phyloP scores from a whole-genome alignment of 2,888 invertebrate genomes.

The Drosophila nr. medialis region DNA sequence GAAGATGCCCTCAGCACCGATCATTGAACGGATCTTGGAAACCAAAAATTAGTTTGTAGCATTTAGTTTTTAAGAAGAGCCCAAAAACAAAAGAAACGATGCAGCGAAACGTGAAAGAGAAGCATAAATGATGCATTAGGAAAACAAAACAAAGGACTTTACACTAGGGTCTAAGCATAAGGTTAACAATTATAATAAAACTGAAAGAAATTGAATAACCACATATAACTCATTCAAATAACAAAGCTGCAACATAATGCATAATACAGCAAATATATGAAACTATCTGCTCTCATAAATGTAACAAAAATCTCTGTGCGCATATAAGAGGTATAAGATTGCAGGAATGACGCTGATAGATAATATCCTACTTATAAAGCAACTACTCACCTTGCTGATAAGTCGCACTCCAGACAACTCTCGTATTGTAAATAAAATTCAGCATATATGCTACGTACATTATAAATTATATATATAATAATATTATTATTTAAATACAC shows the following conservation, averaged over 20 bases:
- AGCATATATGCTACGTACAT: conserved; percentile 29
- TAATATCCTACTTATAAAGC: conserved; percentile 24
- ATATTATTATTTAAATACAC: conserved; percentile 33
- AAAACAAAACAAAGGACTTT: conserved; percentile 75
- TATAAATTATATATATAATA: conserved; percentile 18
- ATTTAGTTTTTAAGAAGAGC: conserved; percentile 48
- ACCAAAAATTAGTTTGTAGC: conserved; percentile 71
- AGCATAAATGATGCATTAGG: conserved; percentile 37
- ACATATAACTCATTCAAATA: conserved; percentile 41
- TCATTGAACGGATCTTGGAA: conserved; percentile 74
- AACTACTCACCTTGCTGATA: conserved; percentile 43
- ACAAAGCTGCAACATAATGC: conserved; percentile 20
- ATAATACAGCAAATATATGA: not conserved
- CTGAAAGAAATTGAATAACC: conserved; percentile 28
- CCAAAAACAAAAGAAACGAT: conserved; percentile 19
- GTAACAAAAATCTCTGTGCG: conserved; percentile 51
- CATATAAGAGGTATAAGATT: conserved; percentile 15
- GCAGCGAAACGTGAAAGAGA: conserved; percentile 33
- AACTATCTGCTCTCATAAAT: conserved; percentile 43
- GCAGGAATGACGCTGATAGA: conserved; percentile 29
- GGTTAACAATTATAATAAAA: conserved; percentile 40
- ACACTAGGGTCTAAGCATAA: conserved; percentile 70
- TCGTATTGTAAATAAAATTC: conserved; percentile 63
- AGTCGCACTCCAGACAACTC: conserved; percentile 28
- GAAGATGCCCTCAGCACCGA: conserved; percentile 87